Evolutionary conservation across 2,113 vertebrate species (phyloP), one percentile per base, ranked within the genome.

Genomic region (Lophius piscatorius): DNA sequence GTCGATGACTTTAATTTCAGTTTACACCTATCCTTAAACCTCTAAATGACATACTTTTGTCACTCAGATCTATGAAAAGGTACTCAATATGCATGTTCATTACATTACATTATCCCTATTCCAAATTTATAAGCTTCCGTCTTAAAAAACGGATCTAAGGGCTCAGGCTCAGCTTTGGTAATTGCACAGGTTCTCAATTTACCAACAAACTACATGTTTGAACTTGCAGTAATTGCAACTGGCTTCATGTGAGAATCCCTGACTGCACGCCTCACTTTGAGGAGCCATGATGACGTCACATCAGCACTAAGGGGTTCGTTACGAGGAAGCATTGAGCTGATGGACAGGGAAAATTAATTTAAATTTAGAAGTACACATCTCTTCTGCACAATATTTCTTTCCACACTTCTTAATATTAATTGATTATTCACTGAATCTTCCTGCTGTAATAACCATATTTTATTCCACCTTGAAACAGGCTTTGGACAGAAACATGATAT

Each of bases 241-340:
- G 17, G 63, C 52, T 39, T 47, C 55, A 45, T 33, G 12, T 34
- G 41, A 41, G 47, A 49, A 66, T 73, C 42, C 20, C 42, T 63
- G 64, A 54, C 48, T 74, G 36, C 41, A 20, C 29, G 13, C 4
- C 3, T 38, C 64, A 71, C 46, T 54, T 59, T 63, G 44, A 58
- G 52, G 48, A 16, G 28, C n/a, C 47, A 28, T 9, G 16, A 29
- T n/a, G 40, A 44, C 38, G 11, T 31, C 29, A 59, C 7, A 7
- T 35, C 5, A 3, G 22, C 6, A 9, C 47, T 38, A 3, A 56
- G 52, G 31, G 59, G 44, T 46, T 44, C 36, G 50, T 63, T 38
- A 39, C 65, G 46, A 36, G 21, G 44, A 48, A 57, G 22, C 51
- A 31, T 41, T 6, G 56, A 50, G 38, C 50, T n/a, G 49, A 49